These are phyloP conservation scores for Drosophila ustulata DNA, from an alignment of 2,888 invertebrate species.

Conservation along the genomic window DNA sequence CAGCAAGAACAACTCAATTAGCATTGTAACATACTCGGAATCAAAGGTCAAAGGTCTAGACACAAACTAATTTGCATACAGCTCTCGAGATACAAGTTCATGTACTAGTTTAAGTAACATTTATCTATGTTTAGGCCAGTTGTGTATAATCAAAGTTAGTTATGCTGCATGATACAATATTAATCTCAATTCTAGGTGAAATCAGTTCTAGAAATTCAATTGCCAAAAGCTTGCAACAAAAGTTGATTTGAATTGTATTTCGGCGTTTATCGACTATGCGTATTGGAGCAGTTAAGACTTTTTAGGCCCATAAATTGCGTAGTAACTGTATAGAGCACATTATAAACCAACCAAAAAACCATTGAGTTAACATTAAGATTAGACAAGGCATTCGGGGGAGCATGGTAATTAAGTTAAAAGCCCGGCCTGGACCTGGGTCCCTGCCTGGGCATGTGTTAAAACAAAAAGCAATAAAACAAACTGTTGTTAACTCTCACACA, in stretches of 20 bases:
- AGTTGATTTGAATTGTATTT: not conserved
- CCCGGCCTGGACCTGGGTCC: constrained; percentile 38
- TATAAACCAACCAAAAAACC: constrained; percentile 28
- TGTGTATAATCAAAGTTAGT: constrained; percentile 73
- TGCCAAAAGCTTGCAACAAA: constrained; percentile 18
- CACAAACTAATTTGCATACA: constrained; percentile 23
- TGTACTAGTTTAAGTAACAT: not conserved
- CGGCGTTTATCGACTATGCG: constrained; percentile 14
- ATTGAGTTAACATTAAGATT: constrained; percentile 73
- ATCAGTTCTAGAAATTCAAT: constrained; percentile 17
- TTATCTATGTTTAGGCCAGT: constrained; percentile 14
- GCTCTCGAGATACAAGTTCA: constrained; percentile 4
- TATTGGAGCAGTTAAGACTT: constrained; percentile 55
- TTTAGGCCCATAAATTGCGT: constrained; percentile 47
- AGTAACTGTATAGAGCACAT: constrained; percentile 51
- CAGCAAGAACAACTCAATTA: constrained; percentile 62
- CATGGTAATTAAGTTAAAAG: constrained; percentile 64
- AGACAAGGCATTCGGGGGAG: constrained; percentile 40
- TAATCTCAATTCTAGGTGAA: constrained; percentile 30
- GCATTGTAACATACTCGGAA: constrained; percentile 58
- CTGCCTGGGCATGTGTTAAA: constrained; percentile 52
- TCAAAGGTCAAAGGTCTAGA: constrained; percentile 53
- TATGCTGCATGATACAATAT: constrained; percentile 75
- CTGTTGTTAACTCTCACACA: constrained; percentile 57
- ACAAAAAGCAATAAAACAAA: constrained; percentile 68